Evolutionary conservation across 2,797 vertebrate species (phyloP).

Genomic region (Urocyon cinereoargenteus): DNA sequence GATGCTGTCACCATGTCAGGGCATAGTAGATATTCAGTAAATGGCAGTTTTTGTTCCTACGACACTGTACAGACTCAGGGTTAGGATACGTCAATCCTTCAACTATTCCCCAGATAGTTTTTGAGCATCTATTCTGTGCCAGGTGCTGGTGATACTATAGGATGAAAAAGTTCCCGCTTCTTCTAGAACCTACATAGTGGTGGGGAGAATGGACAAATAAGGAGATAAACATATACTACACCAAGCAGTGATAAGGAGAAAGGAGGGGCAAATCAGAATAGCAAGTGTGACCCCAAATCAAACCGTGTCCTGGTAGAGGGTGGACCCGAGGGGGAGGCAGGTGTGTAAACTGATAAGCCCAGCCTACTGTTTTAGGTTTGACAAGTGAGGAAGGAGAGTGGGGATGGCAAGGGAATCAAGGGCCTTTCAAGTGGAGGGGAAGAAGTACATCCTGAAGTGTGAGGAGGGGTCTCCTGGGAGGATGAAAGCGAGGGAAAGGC

Average conservation of each 20-base stretch:
- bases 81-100: too few relatives aligned
- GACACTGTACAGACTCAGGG: not conserved
- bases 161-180: not conserved
- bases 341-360: accelerated
- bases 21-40: too few relatives aligned
- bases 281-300: not conserved
- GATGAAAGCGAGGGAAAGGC: not conserved
- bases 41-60: not conserved
- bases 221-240: too few relatives aligned
- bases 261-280: too few relatives aligned
- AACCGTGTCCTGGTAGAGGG: not conserved
- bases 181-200: not conserved
- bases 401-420: not conserved
- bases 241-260: too few relatives aligned
- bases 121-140: not conserved
- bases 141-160: not conserved
- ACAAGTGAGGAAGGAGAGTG: not conserved
- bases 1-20: not conserved
- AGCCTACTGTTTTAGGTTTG: too few relatives aligned
- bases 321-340: too few relatives aligned
- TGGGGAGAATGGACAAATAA: not conserved
- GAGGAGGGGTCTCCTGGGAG: not conserved
- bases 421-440: not conserved
- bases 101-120: not conserved
- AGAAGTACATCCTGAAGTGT: not conserved